These are phyloP conservation scores for Rhorus exstirpatorius DNA, from an alignment of 2,888 invertebrate species.

Conservation along the genomic window DNA sequence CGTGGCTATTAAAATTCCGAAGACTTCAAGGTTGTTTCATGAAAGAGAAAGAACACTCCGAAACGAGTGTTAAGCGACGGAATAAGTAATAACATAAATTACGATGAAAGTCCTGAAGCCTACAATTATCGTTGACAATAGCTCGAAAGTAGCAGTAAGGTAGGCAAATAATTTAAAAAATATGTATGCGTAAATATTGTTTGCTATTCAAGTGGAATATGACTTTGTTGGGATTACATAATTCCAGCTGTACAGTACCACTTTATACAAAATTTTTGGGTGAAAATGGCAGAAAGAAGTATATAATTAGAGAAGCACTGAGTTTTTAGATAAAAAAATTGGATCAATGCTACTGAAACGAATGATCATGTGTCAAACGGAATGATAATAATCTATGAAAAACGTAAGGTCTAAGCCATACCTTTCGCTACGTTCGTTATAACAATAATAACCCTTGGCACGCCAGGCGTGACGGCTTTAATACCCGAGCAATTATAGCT, in stretches of 20 bases:
- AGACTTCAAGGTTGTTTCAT: neutral
- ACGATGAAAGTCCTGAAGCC: too few species aligned
- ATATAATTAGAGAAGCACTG: neutral
- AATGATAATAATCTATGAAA: slow-evolving; percentile 4
- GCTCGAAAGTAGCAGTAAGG: too few species aligned
- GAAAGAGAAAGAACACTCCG: neutral
- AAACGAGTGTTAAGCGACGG: neutral
- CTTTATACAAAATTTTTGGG: neutral
- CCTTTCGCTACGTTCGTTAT: slow-evolving; percentile 15
- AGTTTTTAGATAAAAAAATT: neutral
- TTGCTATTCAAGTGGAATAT: too few species aligned
- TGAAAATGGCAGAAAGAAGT: neutral
- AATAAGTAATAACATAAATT: neutral
- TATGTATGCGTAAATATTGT: too few species aligned
- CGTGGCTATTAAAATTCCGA: neutral
- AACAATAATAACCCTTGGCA: slow-evolving; percentile 37
- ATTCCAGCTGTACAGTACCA: too few species aligned
- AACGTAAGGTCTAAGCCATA: slow-evolving; percentile 5
- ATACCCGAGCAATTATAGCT: slow-evolving; percentile 68
- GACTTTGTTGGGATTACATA: too few species aligned
- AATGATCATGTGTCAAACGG: neutral
- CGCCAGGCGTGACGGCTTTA: slow-evolving; percentile 60
- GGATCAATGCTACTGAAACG: neutral
- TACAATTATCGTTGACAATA: too few species aligned
- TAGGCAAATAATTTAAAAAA: too few species aligned